phyloP scores from a whole-genome alignment of 37 sponge, comb jelly and placozoan genomes.

The Oopsacas minuta region DNA sequence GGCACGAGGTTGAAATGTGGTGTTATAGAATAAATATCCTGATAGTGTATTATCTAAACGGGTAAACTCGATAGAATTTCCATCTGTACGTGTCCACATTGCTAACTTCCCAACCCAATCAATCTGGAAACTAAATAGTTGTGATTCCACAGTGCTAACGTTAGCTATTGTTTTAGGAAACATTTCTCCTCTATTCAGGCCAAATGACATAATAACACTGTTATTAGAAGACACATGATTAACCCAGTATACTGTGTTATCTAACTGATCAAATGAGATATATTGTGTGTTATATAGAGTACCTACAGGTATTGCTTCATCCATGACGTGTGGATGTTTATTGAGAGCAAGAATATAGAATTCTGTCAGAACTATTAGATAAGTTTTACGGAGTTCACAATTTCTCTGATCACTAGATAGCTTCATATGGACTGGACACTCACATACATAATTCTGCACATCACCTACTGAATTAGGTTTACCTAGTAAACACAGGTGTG shows the following conservation, averaged over 20 bases:
- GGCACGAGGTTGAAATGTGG: not conserved
- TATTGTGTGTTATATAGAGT: not conserved
- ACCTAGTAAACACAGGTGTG: not conserved
- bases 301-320: not conserved
- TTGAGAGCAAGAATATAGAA: not conserved
- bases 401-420: not conserved
- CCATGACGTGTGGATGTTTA: not conserved
- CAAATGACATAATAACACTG: not conserved
- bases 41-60: not conserved
- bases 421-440: conserved; percentile 9
- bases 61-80: not conserved
- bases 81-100: not conserved
- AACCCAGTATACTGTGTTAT: not conserved
- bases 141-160: not conserved
- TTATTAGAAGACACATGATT: not conserved
- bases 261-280: not conserved
- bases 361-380: not conserved
- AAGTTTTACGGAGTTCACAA: not conserved
- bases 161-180: not conserved
- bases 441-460: not conserved
- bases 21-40: not conserved
- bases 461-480: not conserved
- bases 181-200: not conserved
- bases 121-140: not conserved
- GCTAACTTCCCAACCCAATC: conserved; percentile 11